Evolutionary conservation across 2,113 vertebrate species (phyloP).

Genomic region (Eptesicus fuscus): DNA sequence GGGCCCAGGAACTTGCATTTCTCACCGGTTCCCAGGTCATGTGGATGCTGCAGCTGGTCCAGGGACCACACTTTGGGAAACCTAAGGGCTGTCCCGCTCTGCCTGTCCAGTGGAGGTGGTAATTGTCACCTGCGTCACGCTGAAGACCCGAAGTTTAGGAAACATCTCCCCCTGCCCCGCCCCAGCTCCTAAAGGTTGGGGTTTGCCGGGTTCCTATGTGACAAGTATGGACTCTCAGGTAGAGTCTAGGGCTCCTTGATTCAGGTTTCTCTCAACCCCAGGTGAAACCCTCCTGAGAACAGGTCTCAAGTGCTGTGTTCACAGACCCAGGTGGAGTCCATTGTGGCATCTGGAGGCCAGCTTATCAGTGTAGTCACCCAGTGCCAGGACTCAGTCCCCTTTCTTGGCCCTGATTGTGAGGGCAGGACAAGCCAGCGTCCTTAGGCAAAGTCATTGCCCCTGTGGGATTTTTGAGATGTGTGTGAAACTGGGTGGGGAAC

Average conservation of each 20-base stretch:
- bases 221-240: rapidly evolving
- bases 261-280: not conserved
- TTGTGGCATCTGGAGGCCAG: not conserved
- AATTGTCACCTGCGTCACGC: rapidly evolving
- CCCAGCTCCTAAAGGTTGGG: no score
- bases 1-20: not conserved
- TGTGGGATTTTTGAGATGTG: rapidly evolving
- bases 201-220: not conserved
- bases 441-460: not conserved
- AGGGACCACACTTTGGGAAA: not conserved
- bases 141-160: no score
- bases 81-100: not conserved
- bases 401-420: not conserved
- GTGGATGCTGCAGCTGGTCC: not conserved
- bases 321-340: rapidly evolving
- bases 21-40: not conserved
- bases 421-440: not conserved
- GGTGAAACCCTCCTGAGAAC: not conserved
- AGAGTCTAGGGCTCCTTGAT: not conserved
- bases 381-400: rapidly evolving
- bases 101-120: rapidly evolving
- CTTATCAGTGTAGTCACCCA: rapidly evolving
- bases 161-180: no score
- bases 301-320: not conserved
- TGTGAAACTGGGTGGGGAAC: no score